These are phyloP conservation scores for Bimastos eiseni DNA, from an alignment of 2,888 invertebrate species.

Conservation along the genomic window DNA sequence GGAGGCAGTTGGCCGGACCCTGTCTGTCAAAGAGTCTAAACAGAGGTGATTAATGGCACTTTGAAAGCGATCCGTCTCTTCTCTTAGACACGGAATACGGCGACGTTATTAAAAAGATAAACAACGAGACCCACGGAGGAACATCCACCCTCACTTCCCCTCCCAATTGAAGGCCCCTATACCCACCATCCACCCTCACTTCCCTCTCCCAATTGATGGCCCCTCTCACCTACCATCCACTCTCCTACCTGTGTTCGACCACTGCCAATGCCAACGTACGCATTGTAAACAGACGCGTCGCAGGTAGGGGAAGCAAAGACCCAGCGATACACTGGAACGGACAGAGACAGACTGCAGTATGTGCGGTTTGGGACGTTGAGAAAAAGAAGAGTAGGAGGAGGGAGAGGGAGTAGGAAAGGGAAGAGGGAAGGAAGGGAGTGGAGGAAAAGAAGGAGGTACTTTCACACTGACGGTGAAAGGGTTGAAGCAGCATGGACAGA, in stretches of 20 bases:
- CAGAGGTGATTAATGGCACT: constrained; percentile 5
- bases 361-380: not conserved
- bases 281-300: not conserved
- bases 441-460: not conserved
- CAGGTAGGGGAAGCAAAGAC: not conserved
- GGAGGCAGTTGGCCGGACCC: not conserved
- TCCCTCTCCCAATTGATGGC: not conserved
- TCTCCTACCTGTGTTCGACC: not conserved
- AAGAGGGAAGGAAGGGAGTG: not conserved
- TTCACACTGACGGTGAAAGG: not conserved
- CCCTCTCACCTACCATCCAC: not conserved
- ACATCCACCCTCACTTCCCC: not conserved
- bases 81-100: not conserved
- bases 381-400: not conserved
- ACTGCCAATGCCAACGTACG: not conserved
- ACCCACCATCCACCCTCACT: not conserved
- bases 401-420: not conserved
- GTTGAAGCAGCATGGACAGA: not conserved
- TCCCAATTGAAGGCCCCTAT: no score
- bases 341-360: not conserved
- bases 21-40: not conserved
- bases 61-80: constrained; percentile 3
- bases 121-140: not conserved
- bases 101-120: not conserved
- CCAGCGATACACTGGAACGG: not conserved